These are phyloP conservation scores for Gari tellinella DNA, from an alignment of 2,888 invertebrate genomes.

Conservation along the genomic window DNA sequence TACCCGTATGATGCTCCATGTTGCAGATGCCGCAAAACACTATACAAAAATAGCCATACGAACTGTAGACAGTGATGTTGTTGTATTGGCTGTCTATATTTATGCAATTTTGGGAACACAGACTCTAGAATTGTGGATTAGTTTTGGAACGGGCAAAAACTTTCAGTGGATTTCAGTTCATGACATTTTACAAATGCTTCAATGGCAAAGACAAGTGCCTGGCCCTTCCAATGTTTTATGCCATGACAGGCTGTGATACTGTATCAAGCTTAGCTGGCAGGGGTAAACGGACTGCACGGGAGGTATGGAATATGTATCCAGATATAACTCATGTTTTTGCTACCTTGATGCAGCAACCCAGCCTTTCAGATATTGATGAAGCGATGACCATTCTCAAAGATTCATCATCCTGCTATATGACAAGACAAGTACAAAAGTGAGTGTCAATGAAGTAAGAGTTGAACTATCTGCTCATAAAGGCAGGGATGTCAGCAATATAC, in stretches of 20 bases:
- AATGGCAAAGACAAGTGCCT: constrained; percentile 40
- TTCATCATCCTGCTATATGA: too few species aligned
- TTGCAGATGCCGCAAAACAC: too few species aligned
- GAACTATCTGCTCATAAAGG: not conserved
- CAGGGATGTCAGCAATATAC: too few species aligned
- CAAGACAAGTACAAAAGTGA: not conserved
- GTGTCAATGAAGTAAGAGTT: not conserved
- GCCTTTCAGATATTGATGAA: not conserved
- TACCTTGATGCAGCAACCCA: not conserved
- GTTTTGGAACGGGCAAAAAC: constrained; percentile 49
- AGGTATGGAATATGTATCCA: too few species aligned
- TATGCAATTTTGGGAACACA: too few species aligned
- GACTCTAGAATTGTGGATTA: constrained; percentile 51
- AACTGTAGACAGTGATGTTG: constrained; percentile 19
- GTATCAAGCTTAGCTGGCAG: constrained; percentile 58
- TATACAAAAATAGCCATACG: not conserved
- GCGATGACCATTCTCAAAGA: not conserved
- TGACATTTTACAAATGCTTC: constrained; percentile 38
- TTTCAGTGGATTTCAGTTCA: constrained; percentile 56
- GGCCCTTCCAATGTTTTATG: constrained; percentile 57
- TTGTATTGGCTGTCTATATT: constrained; percentile 13
- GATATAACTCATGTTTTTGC: constrained; percentile 5
- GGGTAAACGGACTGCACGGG: constrained; percentile 60
- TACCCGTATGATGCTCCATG: constrained; percentile 5
- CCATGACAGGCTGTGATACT: constrained; percentile 65